Evolutionary conservation across 2,888 invertebrate genomes (phyloP).

Genomic region (Penaeus monodon): DNA sequence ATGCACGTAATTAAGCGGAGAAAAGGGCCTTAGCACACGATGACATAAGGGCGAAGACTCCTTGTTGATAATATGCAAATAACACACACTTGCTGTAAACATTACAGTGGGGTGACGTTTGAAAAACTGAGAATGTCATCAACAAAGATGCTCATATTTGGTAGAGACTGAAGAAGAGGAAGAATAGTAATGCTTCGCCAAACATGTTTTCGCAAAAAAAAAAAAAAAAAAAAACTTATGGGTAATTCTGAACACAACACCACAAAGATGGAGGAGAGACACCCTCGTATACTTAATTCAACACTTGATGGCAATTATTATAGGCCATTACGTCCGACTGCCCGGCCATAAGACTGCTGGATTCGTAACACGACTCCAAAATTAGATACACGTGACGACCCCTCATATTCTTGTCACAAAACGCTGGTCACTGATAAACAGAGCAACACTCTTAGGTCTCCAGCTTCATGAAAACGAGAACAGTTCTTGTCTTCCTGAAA

Average conservation of each 20-base stretch:
- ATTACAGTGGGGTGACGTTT: slow-evolving; percentile 42
- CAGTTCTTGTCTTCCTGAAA: slow-evolving; percentile 58
- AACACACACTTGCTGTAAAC: slow-evolving; percentile 38
- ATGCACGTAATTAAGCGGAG: too few species aligned
- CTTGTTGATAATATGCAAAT: slow-evolving; percentile 54
- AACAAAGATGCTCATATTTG: slow-evolving; percentile 32
- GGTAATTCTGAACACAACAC: slow-evolving; percentile 22
- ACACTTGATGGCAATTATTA: slow-evolving; percentile 55
- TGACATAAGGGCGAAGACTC: not conserved
- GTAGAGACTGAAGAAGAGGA: slow-evolving; percentile 11
- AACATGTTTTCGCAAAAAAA: slow-evolving; percentile 23
- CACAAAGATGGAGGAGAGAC: not conserved
- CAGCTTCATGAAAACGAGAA: slow-evolving; percentile 45
- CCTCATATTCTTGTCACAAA: not conserved
- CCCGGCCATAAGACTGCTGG: slow-evolving; percentile 16
- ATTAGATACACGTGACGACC: slow-evolving; percentile 31
- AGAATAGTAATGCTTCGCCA: not conserved
- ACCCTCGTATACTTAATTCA: slow-evolving; percentile 7
- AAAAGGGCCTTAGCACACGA: slow-evolving; percentile 13
- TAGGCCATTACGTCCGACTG: slow-evolving; percentile 51
- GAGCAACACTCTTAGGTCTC: not conserved
- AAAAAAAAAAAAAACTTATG: slow-evolving; percentile 16
- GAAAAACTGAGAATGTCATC: slow-evolving; percentile 33
- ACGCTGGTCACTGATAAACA: slow-evolving; percentile 21
- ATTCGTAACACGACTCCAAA: slow-evolving; percentile 33